A percentile compares a stretch with the other conserved stretches of the same genome.
These are phyloP conservation scores for Martes flavigula DNA, from an alignment of 2,797 vertebrate species.

Conservation along the genomic window DNA sequence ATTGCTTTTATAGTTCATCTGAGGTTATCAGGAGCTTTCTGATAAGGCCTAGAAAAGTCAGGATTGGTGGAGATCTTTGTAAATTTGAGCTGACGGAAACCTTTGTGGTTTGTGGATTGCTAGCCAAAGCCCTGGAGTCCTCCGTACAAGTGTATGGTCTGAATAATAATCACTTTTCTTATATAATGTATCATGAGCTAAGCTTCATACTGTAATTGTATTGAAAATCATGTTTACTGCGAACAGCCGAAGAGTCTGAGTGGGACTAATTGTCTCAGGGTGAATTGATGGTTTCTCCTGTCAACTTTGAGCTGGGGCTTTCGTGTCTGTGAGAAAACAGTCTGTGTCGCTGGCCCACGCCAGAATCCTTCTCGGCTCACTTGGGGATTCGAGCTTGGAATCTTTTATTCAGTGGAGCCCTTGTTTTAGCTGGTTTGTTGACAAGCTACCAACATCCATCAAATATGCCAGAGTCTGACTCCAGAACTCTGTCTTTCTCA, in stretches of 20 bases:
- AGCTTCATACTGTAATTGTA: conserved; percentile 26
- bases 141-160: not conserved
- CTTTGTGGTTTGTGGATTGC: not conserved
- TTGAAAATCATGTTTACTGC: conserved; percentile 36
- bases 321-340: not conserved
- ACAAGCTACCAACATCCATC: conserved; percentile 58
- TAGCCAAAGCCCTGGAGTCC: not conserved
- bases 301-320: not conserved
- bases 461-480: conserved; percentile 36
- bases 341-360: not conserved
- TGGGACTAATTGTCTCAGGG: not conserved
- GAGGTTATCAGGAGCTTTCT: not conserved
- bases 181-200: not conserved
- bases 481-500: conserved; percentile 45
- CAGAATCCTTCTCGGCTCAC: not conserved
- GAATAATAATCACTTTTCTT: conserved; percentile 46
- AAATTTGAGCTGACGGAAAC: not conserved
- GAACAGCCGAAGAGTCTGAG: not conserved
- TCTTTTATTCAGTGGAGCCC: conserved; percentile 22
- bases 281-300: not conserved
- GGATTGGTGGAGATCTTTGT: not conserved
- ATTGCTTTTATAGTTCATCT: not conserved
- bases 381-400: conserved; percentile 4
- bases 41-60: not conserved
- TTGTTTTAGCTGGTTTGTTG: conserved; percentile 59